Percentiles rank a stretch among this genome's conserved stretches.
phyloP scores from a whole-genome alignment of 23 tunicate species.

The Ascidia mentula region DNA sequence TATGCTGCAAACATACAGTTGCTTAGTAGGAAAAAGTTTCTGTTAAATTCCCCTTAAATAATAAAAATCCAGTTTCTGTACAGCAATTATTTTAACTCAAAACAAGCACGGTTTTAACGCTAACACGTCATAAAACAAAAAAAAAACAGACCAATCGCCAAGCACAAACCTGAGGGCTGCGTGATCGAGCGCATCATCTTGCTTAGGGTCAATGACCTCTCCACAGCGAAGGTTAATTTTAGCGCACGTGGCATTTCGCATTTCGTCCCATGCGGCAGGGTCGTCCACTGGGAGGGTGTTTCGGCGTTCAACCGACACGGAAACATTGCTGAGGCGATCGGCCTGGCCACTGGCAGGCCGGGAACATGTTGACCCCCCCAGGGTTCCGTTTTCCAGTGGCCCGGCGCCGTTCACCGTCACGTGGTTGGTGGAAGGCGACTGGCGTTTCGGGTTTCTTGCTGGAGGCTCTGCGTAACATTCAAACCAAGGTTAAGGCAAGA shows the following conservation, averaged over 20 bases:
- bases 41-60: no score
- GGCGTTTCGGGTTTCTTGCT: background rate
- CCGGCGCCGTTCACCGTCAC: background rate
- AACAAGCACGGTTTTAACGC: no score
- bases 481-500: no score
- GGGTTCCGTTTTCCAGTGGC: slow-evolving; percentile 7
- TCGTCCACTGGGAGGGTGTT: background rate
- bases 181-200: slow-evolving; percentile 41
- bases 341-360: slow-evolving; percentile 7
- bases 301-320: background rate
- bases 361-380: slow-evolving; percentile 8
- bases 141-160: no score
- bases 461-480: background rate
- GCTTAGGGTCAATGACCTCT: slow-evolving; percentile 16
- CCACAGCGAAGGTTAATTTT: background rate
- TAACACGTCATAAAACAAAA: no score
- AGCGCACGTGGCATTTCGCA: background rate
- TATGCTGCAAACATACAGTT: no score
- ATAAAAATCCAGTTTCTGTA: no score
- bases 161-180: slow-evolving; percentile 56
- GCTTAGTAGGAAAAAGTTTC: no score
- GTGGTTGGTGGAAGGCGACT: background rate
- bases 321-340: background rate
- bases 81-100: no score
- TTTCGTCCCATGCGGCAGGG: background rate